Base-by-base conservation (phyloP, 2,888 invertebrate genomes). In the Nomada fucata region DNA sequence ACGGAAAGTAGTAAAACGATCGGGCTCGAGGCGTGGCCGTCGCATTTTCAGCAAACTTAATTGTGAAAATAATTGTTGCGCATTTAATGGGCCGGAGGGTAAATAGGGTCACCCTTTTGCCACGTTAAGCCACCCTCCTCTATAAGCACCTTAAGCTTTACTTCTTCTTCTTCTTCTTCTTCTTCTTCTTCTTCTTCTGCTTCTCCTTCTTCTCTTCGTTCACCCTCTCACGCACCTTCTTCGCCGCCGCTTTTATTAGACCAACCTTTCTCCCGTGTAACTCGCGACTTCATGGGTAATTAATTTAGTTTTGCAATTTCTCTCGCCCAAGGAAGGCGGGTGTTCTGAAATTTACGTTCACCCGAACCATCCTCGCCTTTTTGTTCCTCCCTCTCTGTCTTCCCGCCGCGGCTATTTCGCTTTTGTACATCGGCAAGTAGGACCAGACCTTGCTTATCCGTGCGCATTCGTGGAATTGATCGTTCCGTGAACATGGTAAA, bases 251-350 rank as follows among this genome's bases (percentile, higher is more conserved):
- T 84, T 87, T 86, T 86, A 87, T 88, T 83, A 84, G 76, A 26
- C 86, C 72, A 70, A 64, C 81, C 79, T 88, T 82, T 86, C 85
- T 73, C 76, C 69, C 84, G 73, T 65, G 76, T 85, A 86, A 83
- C 82, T 74, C 81, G 75, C 82, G 79, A 82, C 82, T 89, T 90
- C 87, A 87, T 89, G 88, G 88, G 86, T 92, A 92, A 92, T 92
- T 92, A 92, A 92, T 92, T 92, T 90, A 91, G 88, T 92, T 92
- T 91, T 87, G 86, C 89, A 90, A 91, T 92, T 91, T 90, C 89
- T 88, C 82, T 83, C 85, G 79, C 76, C 88, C 83, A 89, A 89
- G 88, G 84, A 88, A 90, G 84, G 83, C 84, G 82, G 81, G 77
- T 87, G 82, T 76, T 85, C 82, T 79, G 80, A 78, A 80, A 89